phyloP scores from a whole-genome alignment of 1,140 invertebrate species.

The Manduca sexta region DNA sequence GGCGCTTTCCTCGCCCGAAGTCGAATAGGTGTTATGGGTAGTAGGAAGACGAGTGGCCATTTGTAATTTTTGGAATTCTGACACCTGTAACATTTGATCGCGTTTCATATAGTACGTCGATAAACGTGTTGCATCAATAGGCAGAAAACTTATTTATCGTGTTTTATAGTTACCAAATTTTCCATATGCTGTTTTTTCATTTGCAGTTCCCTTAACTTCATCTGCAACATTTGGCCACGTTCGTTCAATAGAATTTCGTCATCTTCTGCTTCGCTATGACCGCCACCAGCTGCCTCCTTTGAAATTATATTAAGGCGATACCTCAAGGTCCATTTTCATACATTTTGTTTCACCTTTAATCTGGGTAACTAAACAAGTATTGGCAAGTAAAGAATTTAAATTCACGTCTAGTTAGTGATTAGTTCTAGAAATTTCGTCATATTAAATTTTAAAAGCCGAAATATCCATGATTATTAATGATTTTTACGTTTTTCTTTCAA shows the following conservation, averaged over 20 bases:
- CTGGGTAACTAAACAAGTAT: too few species aligned
- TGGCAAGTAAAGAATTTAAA: too few species aligned
- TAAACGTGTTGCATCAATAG: too few species aligned
- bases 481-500: too few species aligned
- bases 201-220: constrained; percentile 57
- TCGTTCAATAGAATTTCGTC: constrained; percentile 44
- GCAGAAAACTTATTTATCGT: constrained; percentile 3
- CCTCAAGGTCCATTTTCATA: too few species aligned
- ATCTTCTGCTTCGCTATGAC: constrained; percentile 50
- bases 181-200: constrained; percentile 69
- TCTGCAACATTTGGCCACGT: constrained; percentile 38
- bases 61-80: constrained; percentile 68
- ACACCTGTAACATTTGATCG: constrained; percentile 52
- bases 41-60: constrained; percentile 49
- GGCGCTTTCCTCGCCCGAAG: constrained; percentile 53
- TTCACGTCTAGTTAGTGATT: too few species aligned
- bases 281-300: constrained; percentile 41
- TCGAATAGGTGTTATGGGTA: constrained; percentile 59
- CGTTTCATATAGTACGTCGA: too few species aligned
- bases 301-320: not conserved
- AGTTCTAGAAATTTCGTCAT: too few species aligned
- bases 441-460: too few species aligned
- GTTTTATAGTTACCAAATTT: constrained; percentile 44
- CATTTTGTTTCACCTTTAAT: too few species aligned
- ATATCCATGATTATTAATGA: too few species aligned